Base-by-base conservation (phyloP, 2,797 vertebrate genomes). In the Acestrorhynchus altus region DNA sequence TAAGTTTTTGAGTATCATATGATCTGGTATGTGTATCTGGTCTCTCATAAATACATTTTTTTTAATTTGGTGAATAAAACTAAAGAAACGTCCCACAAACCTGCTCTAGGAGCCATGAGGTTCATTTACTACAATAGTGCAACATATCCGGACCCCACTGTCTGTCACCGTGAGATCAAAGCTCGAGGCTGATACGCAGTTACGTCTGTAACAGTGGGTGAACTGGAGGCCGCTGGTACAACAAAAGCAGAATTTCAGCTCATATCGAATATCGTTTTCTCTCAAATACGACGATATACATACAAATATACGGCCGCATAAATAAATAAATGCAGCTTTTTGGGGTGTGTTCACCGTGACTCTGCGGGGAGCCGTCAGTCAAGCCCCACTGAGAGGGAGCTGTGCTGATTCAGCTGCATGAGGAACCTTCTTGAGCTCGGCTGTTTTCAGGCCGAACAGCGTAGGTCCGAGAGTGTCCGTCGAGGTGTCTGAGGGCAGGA, bases 341-440 rank as follows among this genome's bases (percentile, higher is more conserved):
- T 67, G 20, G 51, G 60, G 9, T 20, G 39, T 74, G 78, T 40
- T 60, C 44, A 57, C 60, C 66, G 16, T 65, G 12, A 2, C 51
- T 28, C 66, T 51, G 49, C 51, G 46, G 71, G 65, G 46, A 74
- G 46, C 78, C 49, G 76, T 68, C 74, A 78, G 31, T 78, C 81
- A 79, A 26, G 65, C 47, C 60, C 16, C 68, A 40, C 11, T 51
- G 63, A 64, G 42, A 63, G 78, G 51, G 16, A 57, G 42, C 44
- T 47, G 74, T 78, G 81, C 75, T 76, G 65, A 83, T 80, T 80
- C 83, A 85, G 78, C 78, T 70, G 78, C 51, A 9, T 54, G 40
- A 68, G 24, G 7, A 35, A 60, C 60, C 51, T 57, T 12, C 40
- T 39, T 22, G 16, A 72, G 63, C 18, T 54, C 59, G 6, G 22